Evolutionary conservation across 2,888 invertebrate genomes (phyloP).

Genomic region (Abrostola tripartita): DNA sequence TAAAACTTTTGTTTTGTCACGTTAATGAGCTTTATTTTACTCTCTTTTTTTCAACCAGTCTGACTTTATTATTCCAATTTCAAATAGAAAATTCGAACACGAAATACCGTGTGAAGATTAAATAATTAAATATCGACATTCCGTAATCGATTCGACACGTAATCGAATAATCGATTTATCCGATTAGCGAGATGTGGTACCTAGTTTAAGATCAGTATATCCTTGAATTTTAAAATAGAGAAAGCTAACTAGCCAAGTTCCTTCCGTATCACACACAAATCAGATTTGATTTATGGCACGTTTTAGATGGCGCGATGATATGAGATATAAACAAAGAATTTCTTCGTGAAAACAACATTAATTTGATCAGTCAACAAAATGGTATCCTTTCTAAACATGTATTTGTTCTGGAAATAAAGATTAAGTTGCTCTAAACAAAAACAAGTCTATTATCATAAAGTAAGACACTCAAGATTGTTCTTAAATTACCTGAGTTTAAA

Average conservation of each 20-base stretch:
- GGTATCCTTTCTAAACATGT: background rate
- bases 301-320: conserved; percentile 51
- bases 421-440: conserved; percentile 1
- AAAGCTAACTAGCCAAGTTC: conserved; percentile 45
- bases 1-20: conserved; percentile 55
- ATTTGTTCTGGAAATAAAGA: conserved; percentile 7
- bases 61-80: background rate
- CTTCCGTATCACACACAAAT: conserved; percentile 49
- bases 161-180: conserved; percentile 39
- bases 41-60: conserved; percentile 5
- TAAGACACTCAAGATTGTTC: conserved; percentile 28
- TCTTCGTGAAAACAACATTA: conserved; percentile 14
- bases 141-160: conserved; percentile 41
- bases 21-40: conserved; percentile 31
- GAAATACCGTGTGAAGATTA: conserved; percentile 34
- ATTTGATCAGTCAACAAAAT: conserved; percentile 11
- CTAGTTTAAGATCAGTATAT: conserved; percentile 29
- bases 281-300: conserved; percentile 44
- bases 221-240: conserved; percentile 58
- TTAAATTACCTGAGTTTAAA: conserved; percentile 28
- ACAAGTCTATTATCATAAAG: conserved; percentile 14
- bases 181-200: conserved; percentile 31
- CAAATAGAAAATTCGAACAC: conserved; percentile 25
- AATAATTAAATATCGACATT: conserved; percentile 43
- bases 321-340: conserved; percentile 46